A percentile compares a stretch with the other conserved stretches of the same genome.
Conservation (phyloP, 2,797 vertebrate genomes). For the Parotocinclus haroldoi region DNA sequence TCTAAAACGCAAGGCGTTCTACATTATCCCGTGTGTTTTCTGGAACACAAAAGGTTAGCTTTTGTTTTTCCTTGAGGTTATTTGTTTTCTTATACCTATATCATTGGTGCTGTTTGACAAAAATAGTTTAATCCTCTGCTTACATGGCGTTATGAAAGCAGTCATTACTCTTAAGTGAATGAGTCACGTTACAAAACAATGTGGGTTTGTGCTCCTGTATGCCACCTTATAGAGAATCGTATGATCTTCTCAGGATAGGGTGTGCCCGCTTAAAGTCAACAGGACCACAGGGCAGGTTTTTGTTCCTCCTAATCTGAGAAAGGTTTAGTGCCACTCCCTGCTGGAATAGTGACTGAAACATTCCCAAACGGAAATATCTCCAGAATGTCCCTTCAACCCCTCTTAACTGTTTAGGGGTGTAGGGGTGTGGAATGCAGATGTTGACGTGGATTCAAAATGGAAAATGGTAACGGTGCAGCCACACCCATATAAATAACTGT, state of each 20-base stretch:
- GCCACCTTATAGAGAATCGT: slow-evolving; percentile 20
- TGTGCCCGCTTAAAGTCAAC: slow-evolving; percentile 47
- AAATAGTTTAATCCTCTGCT: neutral
- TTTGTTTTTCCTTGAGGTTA: neutral
- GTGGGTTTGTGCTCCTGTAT: slow-evolving; percentile 16
- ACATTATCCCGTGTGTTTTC: neutral
- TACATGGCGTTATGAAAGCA: neutral
- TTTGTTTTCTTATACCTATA: neutral
- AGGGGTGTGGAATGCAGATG: no score
- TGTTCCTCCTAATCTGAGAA: slow-evolving; percentile 43
- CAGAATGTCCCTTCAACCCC: neutral
- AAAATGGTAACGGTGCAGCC: no score
- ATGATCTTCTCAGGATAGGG: slow-evolving; percentile 38
- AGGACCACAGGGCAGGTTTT: slow-evolving; percentile 49
- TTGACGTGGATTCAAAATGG: no score
- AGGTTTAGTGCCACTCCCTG: slow-evolving; percentile 48
- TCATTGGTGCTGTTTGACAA: neutral
- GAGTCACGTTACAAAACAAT: slow-evolving; percentile 41
- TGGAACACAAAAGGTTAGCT: neutral
- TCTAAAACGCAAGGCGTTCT: neutral
- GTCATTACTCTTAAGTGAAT: slow-evolving; percentile 11
- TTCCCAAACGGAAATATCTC: neutral
- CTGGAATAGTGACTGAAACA: slow-evolving; percentile 4
- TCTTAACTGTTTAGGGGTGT: neutral
- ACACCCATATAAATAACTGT: no score